Base-by-base conservation (phyloP, 2,888 invertebrate species). In the Sialis fuliginosa region DNA sequence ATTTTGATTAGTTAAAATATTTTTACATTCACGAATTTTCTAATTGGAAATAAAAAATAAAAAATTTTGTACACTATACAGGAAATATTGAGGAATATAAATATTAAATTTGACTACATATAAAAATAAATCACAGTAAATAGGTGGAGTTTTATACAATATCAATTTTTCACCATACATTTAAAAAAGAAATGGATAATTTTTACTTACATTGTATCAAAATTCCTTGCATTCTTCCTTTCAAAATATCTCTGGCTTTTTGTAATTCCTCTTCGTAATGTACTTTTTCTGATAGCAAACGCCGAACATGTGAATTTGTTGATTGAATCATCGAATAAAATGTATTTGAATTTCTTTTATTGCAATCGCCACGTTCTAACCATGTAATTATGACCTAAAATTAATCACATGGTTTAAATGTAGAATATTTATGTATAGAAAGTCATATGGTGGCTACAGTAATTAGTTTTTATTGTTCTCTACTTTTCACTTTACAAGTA, bases 241-340 rank as follows among this genome's bases (percentile, higher is more conserved):
- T 82, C 65, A 88, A 80, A 54, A 82, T 75, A 56, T 91, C 88
- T 59, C 80, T 86, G 47, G 88, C 87, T 57, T 82, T 81, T 49
- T 81, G 79, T 46, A 93, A 66, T 61, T 95, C 93, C 52, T 92
- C 91, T 62, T 93, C 92, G 55, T 82, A 80, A 51, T 81, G 79
- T 50, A 78, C 74, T 66, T 92, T 93, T 60, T 95, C 93, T 53
- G 71, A 78, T 45, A 87, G 75, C 39, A 95, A 68, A 45, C 92
- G 74, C 8, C 93, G 75, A 6, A 93, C 85, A 59, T 95, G 93
- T 0, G 91, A 84, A 67, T 95, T 92, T 1, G 90, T 89, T 31
- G 88, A 87, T 67, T 95, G 93, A 51, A 95, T 87, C 90, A 95
- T 90, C 6, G 91, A 86, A 65, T 95, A 95, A 66, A 95, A 95